Base-by-base conservation (phyloP, 2,888 invertebrate genomes). In the Diarsia brunnea region DNA sequence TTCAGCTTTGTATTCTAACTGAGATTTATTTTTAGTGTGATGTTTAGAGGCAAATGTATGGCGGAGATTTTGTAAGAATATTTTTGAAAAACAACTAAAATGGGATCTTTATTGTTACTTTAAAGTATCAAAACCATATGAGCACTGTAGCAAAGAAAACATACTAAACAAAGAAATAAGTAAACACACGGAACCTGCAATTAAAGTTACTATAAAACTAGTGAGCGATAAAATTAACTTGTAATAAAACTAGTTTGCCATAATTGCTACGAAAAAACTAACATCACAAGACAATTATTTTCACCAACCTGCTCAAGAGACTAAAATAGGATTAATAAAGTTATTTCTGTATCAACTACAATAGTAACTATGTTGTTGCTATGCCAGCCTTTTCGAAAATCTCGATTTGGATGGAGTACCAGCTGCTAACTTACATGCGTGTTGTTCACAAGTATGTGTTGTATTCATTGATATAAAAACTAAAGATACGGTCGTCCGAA, bases 21-120 rank as follows among this genome's bases (percentile, higher is more conserved):
- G 79, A 80, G 84, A 88, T 85, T 88, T 88, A 86, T 87, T 84
- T 88, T 84, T 86, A 82, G 81, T 81, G 72, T 80, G 80, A 84
- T 84, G 81, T 82, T 82, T 73, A 69, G 64, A 80, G 76, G 73
- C 63, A 76, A 81, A 81, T 83, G 71, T 84, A 75, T 69, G 69
- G 70, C 47, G 21, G 63, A 81, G 72, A 78, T 87, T 85, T 76
- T 71, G 77, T 81, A 69, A 75, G 70, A 81, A 63, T 38, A 70
- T 69, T 69, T 66, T 65, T 12, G 58, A 16, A 43, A 31, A 66
- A 69, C 51, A 73, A 69, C 67, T 68, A 55, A 14, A 63, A 60
- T 64, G 51, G 19, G 49, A 51, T 4, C 5, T 66, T 21, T 66
- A 27, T 49, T 60, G n/a, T 60, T 61, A 16, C 45, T 58, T 19